phyloP scores from a whole-genome alignment of 1,140 invertebrate genomes.

The Sitobion miscanthi region DNA sequence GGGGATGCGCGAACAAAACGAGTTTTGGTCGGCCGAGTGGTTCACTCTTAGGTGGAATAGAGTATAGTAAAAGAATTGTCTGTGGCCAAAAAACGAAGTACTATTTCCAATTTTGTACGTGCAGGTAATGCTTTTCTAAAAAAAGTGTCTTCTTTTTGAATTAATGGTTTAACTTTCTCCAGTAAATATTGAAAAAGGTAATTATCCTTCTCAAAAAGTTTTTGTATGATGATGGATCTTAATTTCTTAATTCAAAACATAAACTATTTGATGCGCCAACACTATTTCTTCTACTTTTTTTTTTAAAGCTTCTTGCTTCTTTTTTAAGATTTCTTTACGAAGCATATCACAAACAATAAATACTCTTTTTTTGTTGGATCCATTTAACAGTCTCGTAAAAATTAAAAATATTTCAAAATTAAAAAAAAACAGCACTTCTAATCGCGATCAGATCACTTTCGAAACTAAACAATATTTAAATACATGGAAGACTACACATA shows the following conservation, averaged over 20 bases:
- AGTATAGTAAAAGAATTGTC: slow-evolving; percentile 59
- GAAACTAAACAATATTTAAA: slow-evolving; percentile 27
- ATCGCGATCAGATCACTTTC: neutral
- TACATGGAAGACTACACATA: neutral
- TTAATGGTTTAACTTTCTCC: slow-evolving; percentile 53
- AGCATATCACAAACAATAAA: neutral
- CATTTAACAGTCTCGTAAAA: too few species aligned
- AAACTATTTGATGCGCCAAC: too few species aligned
- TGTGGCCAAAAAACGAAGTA: slow-evolving; percentile 8
- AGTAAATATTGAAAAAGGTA: slow-evolving; percentile 61
- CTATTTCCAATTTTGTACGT: neutral
- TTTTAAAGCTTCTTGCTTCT: neutral
- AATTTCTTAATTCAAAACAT: too few species aligned
- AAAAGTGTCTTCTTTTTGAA: slow-evolving; percentile 35
- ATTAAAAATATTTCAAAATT: too few species aligned
- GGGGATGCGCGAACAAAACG: too few species aligned
- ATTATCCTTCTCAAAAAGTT: neutral
- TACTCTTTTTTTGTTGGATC: neutral
- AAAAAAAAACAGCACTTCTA: too few species aligned
- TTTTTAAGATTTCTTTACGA: slow-evolving; percentile 2
- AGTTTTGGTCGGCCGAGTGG: too few species aligned
- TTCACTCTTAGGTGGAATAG: too few species aligned
- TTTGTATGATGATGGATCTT: too few species aligned
- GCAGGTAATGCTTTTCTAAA: slow-evolving; percentile 40
- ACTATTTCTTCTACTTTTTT: neutral